Percentiles rank a stretch among this genome's conserved stretches.
Conservation (phyloP, 1,140 invertebrate genomes). For the Meloidogyne floridensis region DNA sequence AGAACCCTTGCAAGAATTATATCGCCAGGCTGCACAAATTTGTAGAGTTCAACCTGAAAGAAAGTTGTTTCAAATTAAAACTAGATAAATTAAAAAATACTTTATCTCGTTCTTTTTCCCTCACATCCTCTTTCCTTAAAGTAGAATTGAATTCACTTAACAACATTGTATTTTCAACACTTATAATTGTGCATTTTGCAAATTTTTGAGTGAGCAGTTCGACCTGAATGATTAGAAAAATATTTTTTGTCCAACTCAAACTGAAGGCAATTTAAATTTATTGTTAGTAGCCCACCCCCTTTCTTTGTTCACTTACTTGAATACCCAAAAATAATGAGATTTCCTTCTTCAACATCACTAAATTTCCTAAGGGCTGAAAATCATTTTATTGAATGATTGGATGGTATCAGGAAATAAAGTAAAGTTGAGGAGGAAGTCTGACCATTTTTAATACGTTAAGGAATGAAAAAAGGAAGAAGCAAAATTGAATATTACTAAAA, state of each 20-base stretch:
- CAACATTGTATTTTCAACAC: conserved; percentile 50
- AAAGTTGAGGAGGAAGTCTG: no score
- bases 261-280: no score
- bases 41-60: conserved; percentile 42
- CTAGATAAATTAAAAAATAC: conserved; percentile 17
- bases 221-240: conserved; percentile 16
- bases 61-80: neutral
- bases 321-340: no score
- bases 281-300: no score
- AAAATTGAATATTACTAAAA: no score
- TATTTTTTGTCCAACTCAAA: neutral
- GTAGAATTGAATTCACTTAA: conserved; percentile 51
- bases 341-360: no score
- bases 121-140: conserved; percentile 53
- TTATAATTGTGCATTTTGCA: conserved; percentile 57
- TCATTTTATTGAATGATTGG: no score
- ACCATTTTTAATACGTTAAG: no score
- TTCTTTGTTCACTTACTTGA: no score
- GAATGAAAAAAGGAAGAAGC: no score
- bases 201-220: conserved; percentile 39
- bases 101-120: conserved; percentile 53
- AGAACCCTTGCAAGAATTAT: conserved; percentile 54
- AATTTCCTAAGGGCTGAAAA: no score
- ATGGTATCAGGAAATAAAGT: no score
- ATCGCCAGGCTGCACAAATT: conserved; percentile 55